Percentiles rank a stretch among this genome's conserved stretches.
Evolutionary conservation across 1,140 invertebrate genomes (phyloP).

Genomic region (Melipona quadrifasciata): DNA sequence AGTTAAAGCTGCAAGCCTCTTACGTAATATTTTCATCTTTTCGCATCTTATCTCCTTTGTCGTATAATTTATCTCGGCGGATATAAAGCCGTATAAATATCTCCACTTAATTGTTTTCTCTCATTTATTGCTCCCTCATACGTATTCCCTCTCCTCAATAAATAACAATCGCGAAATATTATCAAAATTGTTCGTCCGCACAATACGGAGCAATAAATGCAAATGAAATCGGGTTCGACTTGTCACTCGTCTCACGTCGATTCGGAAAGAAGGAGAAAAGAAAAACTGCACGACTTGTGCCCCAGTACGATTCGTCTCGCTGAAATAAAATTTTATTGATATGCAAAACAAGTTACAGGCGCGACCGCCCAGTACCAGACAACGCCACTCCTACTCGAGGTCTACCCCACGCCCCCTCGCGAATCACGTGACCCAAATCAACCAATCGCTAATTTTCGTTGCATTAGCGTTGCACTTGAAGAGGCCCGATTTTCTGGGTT

Average conservation of each 20-base stretch:
- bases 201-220: background rate
- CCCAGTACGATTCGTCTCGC: no score
- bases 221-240: background rate
- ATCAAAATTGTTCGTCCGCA: background rate
- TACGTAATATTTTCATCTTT: conserved; percentile 4
- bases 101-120: background rate
- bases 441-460: no score
- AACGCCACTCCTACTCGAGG: no score
- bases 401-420: no score
- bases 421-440: no score
- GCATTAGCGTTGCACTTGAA: no score
- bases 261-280: background rate
- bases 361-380: no score
- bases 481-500: no score
- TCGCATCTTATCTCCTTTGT: conserved; percentile 8
- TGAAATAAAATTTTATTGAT: no score
- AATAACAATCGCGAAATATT: background rate
- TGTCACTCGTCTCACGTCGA: background rate
- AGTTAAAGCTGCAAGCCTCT: background rate
- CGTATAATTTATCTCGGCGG: background rate
- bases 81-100: background rate
- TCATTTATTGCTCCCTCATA: background rate
- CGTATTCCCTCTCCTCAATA: background rate
- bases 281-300: no score
- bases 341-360: no score